Percentiles rank a stretch among this genome's conserved stretches.
Conservation (phyloP, 2,888 invertebrate genomes). For the Meteorus cinctellus region DNA sequence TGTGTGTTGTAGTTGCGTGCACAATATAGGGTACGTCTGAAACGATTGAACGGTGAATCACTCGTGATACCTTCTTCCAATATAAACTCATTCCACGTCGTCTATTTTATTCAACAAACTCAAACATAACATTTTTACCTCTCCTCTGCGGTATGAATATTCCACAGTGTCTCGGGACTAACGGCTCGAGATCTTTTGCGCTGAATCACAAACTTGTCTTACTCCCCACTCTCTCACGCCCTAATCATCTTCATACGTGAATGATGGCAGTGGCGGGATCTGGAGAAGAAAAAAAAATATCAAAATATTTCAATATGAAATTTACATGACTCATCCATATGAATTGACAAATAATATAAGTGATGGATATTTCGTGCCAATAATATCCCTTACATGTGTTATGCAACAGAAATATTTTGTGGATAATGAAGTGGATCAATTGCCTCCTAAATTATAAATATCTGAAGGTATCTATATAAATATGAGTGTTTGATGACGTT, state of each 20-base stretch:
- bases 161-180: background rate
- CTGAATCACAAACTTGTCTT: conserved; percentile 9
- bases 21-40: no score
- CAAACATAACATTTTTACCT: background rate
- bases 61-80: background rate
- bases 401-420: background rate
- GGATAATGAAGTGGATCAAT: background rate
- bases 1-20: no score
- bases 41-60: background rate
- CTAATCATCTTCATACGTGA: background rate
- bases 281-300: background rate
- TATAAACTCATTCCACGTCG: background rate
- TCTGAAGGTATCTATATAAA: background rate
- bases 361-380: background rate
- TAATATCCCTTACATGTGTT: background rate
- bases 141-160: background rate
- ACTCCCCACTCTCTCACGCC: background rate
- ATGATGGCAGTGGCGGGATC: background rate
- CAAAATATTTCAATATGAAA: background rate
- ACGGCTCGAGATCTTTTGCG: background rate
- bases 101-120: background rate
- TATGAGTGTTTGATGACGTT: background rate
- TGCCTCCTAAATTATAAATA: background rate
- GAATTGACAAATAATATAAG: background rate
- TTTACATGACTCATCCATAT: background rate